Percentiles rank a stretch among this genome's conserved stretches.
These are phyloP conservation scores for Apamea anceps DNA, from an alignment of 2,888 invertebrate species.

Conservation along the genomic window DNA sequence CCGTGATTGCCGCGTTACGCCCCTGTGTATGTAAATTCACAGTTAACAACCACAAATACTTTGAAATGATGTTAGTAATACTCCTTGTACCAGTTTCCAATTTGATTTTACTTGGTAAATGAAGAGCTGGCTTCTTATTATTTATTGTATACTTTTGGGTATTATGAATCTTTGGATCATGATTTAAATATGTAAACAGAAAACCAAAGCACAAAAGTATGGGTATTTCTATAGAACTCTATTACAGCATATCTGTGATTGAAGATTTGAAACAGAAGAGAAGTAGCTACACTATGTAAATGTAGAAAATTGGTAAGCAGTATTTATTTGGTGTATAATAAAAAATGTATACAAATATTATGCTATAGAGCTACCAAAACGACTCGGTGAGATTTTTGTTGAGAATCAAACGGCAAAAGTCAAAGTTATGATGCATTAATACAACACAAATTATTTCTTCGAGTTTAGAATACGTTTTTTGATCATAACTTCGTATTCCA, in stretches of 20 bases:
- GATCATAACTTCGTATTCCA: not conserved
- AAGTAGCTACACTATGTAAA: not conserved
- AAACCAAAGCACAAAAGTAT: not conserved
- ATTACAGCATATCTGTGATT: not conserved
- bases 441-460: not conserved
- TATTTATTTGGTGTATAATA: not conserved
- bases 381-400: not conserved
- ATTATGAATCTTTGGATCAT: conserved; percentile 26
- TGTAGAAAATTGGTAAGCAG: not conserved
- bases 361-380: not conserved
- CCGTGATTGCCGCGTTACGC: conserved; percentile 59
- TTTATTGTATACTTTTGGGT: conserved; percentile 21
- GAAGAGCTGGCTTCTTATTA: conserved; percentile 34
- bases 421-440: not conserved
- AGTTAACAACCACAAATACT: conserved; percentile 65
- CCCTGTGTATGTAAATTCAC: conserved; percentile 58
- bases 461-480: not conserved
- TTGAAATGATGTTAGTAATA: conserved; percentile 56
- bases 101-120: conserved; percentile 51
- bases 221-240: not conserved
- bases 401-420: not conserved
- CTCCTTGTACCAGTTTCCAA: conserved; percentile 47
- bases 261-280: not conserved
- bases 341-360: not conserved
- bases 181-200: too few species aligned